Evolutionary conservation across 2,888 invertebrate species (phyloP).

Genomic region (Blastobasis adustella): DNA sequence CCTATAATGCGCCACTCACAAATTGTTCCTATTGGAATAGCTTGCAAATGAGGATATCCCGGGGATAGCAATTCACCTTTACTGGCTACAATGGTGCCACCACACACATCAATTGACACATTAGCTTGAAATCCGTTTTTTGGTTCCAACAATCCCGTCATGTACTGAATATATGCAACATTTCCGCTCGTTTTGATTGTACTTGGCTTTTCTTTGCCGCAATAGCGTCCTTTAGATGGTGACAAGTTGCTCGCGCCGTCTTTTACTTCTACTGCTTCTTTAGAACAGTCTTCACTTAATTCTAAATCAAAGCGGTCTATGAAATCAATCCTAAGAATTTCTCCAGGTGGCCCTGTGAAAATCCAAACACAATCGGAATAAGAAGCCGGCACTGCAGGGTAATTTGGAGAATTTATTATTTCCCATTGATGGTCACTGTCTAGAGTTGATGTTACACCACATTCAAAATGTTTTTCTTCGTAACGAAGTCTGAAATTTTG

Average conservation of each 20-base stretch:
- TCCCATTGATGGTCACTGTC: conserved; percentile 57
- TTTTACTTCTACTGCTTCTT: conserved; percentile 84
- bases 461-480: conserved; percentile 78
- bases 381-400: conserved; percentile 85
- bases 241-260: conserved; percentile 87
- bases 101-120: conserved; percentile 75
- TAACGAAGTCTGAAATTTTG: conserved; percentile 65
- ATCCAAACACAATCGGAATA: conserved; percentile 90
- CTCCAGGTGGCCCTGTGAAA: conserved; percentile 82
- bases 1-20: conserved; percentile 84
- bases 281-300: conserved; percentile 31
- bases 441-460: conserved; percentile 80
- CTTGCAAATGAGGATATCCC: conserved; percentile 74
- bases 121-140: conserved; percentile 85
- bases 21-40: conserved; percentile 70
- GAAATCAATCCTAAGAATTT: conserved; percentile 85
- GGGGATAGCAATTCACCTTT: conserved; percentile 81
- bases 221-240: conserved; percentile 78
- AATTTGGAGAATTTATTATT: conserved; percentile 84
- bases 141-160: conserved; percentile 80
- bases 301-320: conserved; percentile 82
- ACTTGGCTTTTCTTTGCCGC: conserved; percentile 72
- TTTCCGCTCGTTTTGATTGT: conserved; percentile 79
- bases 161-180: conserved; percentile 80
- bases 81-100: conserved; percentile 77